Base-by-base conservation (phyloP, 1,140 invertebrate species). In the Caenorhabditis brenneri region DNA sequence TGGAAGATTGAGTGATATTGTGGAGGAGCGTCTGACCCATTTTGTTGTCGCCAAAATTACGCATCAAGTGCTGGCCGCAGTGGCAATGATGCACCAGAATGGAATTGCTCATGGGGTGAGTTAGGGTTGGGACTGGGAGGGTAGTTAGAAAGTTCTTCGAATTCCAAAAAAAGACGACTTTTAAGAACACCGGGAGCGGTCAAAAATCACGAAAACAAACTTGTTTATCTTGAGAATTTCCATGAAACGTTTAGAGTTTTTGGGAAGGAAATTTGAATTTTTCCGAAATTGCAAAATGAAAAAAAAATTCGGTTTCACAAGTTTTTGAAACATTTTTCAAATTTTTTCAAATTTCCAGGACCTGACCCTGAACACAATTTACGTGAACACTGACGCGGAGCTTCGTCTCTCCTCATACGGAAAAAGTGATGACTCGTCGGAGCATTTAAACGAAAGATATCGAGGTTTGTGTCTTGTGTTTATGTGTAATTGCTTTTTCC, bases 81-180 rank as follows among this genome's bases (percentile, higher is more conserved):
- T 74, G 4, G 65, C 65, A 15, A 74, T 74, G 65, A 74, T 74
- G 65, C 65, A 74, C 42, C 65, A 74, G 22, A 74, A 74, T 74
- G 65, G 65, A 74, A 74, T 74, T 24, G 65, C 65, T 1, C 65
- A 74, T 74, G 65, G 65, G 65, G 65, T 74, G 4, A 42, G 31
- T 33, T 22, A 2, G 3, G 24, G 6, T 55, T 55, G n/a, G n/a
- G n/a, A n/a, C n/a, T n/a, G n/a, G n/a, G n/a, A n/a, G n/a, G n/a
- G 6, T 10, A n/a, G 48, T n/a, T 51, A 19, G 15, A n/a, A 51
- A 51, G 19, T 65, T 65, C 31, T 65, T 65, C n/a, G 6, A 65
- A 27, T 27, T 27, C 6, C 22, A 29, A 3, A 51, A 51, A 51
- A 19, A 51, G n/a, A 51, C 6, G n/a, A 6, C 5, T 42, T 42